Conservation (phyloP, 2,888 invertebrate species). For the Isoperla grammatica region DNA sequence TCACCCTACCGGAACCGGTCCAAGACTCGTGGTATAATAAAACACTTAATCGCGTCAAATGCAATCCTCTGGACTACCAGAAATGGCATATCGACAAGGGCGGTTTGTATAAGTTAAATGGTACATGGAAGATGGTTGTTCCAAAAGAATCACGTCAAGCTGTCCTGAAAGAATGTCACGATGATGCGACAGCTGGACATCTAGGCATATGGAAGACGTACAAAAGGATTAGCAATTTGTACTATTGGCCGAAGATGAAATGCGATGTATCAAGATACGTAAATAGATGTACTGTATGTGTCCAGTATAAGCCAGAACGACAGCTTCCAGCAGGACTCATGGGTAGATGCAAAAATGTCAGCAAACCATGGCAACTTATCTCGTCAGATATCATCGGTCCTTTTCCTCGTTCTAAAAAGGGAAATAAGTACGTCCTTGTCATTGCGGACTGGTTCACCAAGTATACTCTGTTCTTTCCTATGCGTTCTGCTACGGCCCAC, state of each 20-base stretch:
- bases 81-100: background rate
- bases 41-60: background rate
- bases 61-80: background rate
- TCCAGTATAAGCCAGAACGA: constrained; percentile 27
- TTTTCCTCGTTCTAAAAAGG: background rate
- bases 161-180: constrained; percentile 31
- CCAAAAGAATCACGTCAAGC: constrained; percentile 22
- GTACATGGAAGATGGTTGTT: constrained; percentile 31
- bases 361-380: constrained; percentile 17
- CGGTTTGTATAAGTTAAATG: background rate
- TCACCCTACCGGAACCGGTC: background rate
- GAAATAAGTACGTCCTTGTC: background rate
- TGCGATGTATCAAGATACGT: background rate
- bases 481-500: background rate
- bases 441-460: constrained; percentile 1
- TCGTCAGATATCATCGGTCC: background rate
- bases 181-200: constrained; percentile 34
- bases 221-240: constrained; percentile 22
- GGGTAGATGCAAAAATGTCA: constrained; percentile 30
- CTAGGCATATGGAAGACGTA: constrained; percentile 29
- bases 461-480: background rate
- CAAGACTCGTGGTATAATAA: constrained; percentile 22
- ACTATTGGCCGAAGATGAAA: constrained; percentile 17
- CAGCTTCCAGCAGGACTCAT: constrained; percentile 30
- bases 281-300: constrained; percentile 2